These are phyloP conservation scores for Aramus guarauna DNA, from an alignment of 2,113 vertebrate species.

Conservation along the genomic window DNA sequence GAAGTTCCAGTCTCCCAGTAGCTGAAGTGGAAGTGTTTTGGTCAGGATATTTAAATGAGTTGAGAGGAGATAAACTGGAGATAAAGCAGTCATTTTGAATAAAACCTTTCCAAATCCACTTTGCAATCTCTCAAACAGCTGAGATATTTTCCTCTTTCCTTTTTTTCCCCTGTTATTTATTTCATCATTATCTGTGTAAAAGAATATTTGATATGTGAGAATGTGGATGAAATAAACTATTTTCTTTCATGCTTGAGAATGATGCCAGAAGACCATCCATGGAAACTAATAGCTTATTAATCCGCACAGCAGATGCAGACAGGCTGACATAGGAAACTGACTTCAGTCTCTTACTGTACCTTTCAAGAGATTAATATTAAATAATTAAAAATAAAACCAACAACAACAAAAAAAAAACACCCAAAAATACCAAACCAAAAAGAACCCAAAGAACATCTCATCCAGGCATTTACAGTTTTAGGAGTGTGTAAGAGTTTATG, in stretches of 20 bases:
- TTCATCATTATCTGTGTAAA: neutral
- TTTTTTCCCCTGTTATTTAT: neutral
- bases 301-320: neutral
- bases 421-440: rapidly evolving
- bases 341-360: neutral
- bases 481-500: neutral
- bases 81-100: neutral
- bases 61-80: neutral
- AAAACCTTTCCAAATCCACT: neutral
- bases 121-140: neutral
- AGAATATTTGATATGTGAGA: neutral
- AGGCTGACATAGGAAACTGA: neutral
- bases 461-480: neutral
- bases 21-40: neutral
- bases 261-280: neutral
- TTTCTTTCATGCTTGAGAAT: neutral
- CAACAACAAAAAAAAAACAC: no score
- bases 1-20: neutral
- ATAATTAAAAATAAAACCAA: neutral
- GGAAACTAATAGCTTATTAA: neutral
- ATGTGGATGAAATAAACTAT: neutral
- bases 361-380: neutral
- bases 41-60: neutral
- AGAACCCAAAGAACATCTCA: neutral
- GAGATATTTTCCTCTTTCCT: neutral